Percentiles rank a stretch among this genome's conserved stretches.
These are phyloP conservation scores for Ceyx margarethae DNA, from an alignment of 2,113 vertebrate genomes.

Conservation along the genomic window DNA sequence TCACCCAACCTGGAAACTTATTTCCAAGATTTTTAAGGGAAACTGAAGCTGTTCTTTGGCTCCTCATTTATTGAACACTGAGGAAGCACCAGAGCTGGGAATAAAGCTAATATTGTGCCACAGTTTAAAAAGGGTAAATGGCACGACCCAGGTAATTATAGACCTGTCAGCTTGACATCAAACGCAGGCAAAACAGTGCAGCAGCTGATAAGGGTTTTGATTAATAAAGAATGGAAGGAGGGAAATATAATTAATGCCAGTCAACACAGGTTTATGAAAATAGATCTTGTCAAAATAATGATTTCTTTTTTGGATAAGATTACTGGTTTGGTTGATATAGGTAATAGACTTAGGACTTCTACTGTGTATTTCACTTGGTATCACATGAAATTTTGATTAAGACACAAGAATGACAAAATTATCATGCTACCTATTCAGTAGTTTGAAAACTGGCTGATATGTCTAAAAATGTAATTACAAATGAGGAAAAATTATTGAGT, in stretches of 20 bases:
- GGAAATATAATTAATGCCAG: constrained; percentile 63
- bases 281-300: constrained; percentile 54
- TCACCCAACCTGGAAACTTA: not conserved
- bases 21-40: not conserved
- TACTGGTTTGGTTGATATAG: constrained; percentile 39
- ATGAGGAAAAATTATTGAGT: not conserved
- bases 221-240: constrained; percentile 62
- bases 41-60: not conserved
- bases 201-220: constrained; percentile 59
- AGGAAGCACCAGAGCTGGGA: not conserved
- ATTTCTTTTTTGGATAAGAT: constrained; percentile 56
- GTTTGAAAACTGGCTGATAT: not conserved
- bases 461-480: not conserved
- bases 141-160: constrained; percentile 61
- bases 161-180: constrained; percentile 59
- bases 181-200: constrained; percentile 46
- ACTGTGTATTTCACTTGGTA: not conserved
- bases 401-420: not conserved
- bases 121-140: constrained; percentile 57
- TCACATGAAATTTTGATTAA: constrained; percentile 20
- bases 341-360: constrained; percentile 9
- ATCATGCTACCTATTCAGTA: not conserved
- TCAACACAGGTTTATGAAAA: constrained; percentile 58
- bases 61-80: not conserved
- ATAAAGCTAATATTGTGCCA: constrained; percentile 53